phyloP scores from a whole-genome alignment of 2,797 vertebrate genomes.

The Sebastes aleutianus region DNA sequence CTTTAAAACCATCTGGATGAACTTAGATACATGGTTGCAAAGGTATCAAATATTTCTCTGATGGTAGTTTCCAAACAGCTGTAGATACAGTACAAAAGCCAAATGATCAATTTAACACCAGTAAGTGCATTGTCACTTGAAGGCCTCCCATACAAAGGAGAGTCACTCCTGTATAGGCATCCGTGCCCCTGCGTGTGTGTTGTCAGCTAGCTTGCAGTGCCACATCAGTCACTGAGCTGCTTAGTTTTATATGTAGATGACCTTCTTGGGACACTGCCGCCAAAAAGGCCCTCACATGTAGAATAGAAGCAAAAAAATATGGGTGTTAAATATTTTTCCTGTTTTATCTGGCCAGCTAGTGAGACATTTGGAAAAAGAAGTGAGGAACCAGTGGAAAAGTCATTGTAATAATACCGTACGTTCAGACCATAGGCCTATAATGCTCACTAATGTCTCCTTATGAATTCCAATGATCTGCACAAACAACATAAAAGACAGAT shows the following conservation, averaged over 20 bases:
- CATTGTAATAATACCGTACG: background rate
- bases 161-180: background rate
- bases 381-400: conserved; percentile 26
- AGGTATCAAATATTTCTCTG: background rate
- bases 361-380: conserved; percentile 25
- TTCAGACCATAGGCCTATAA: background rate
- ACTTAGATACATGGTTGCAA: background rate
- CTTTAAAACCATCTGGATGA: background rate
- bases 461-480: conserved; percentile 16
- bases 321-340: conserved; percentile 31
- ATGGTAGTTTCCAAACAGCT: background rate
- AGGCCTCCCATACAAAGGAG: background rate
- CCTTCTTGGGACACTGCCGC: conserved; percentile 10
- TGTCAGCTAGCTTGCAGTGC: background rate
- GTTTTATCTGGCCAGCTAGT: conserved; percentile 14
- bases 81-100: background rate
- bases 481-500: conserved; percentile 21
- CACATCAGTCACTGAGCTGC: background rate
- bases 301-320: conserved; percentile 6
- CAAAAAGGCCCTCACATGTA: conserved; percentile 6
- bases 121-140: background rate
- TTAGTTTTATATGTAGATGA: conserved; percentile 21
- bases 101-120: background rate
- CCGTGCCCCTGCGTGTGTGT: background rate
- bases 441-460: background rate